Evolutionary conservation across 53 echinoderm and acorn worm genomes (phyloP), one percentile per base, ranked within the genome.

Genomic region (Crossaster papposus): DNA sequence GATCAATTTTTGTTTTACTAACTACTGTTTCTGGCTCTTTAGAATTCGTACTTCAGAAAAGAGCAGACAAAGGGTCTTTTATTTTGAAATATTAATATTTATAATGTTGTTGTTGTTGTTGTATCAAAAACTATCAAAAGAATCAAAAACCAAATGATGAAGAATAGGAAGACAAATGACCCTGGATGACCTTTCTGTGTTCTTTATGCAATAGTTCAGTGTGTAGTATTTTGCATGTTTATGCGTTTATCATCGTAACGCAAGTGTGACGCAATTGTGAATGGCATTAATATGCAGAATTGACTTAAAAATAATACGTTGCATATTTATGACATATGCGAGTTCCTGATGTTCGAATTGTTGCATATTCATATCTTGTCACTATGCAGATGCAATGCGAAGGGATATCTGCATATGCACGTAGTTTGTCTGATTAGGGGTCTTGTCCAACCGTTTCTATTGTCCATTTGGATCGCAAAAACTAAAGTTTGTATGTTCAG

Each of bases 391-490:
- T 58, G 18, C 75, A 35, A 35, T 74, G 34, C 22, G 75, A 74
- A 20, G 34, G 35, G 28, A 74, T 30, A 33, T 33, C 33, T 74
- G 75, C 75, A 74, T 36, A 28, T 71, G 24, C 31, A 71, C 29
- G 71, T 30, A 22, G 75, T 74, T 72, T 75, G 87, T 87, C 87
- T 75, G 76, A 77, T 87, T 87, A 62, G 77, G 87, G 87, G 87
- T 87, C 77, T 23, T 76, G 58, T 72, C 36, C 23, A 62, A 77
- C 63, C 87, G 58, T 77, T 35, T 77, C 87, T 55, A 54, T 87
- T 38, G 29, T 73, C 73, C 73, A 85, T 72, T 36, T 20, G 33
- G 82, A 72, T 54, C 11, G 37, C 70, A 29, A 15, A n/a, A 53
- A 44, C 44, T 44, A 44, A 44, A 44, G 1, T 44, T 44, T 44